Evolutionary conservation across 2,797 vertebrate species (phyloP).

Genomic region (Poliocrania exsul): DNA sequence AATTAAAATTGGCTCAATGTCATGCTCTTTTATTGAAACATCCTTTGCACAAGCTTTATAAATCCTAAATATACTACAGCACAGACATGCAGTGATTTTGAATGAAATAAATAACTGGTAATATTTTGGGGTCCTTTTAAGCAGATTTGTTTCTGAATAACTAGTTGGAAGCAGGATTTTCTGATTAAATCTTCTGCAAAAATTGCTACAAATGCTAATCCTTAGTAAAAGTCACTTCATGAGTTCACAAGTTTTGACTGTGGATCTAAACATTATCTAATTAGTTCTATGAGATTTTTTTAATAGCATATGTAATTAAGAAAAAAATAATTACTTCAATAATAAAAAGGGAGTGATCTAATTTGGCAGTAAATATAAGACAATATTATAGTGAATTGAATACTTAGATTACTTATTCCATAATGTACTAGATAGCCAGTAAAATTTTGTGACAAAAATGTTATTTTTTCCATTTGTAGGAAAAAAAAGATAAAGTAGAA

Average conservation of each 20-base stretch:
- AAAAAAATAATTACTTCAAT: background rate
- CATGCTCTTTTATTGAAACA: background rate
- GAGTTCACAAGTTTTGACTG: background rate
- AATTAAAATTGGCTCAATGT: background rate
- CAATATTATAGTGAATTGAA: background rate
- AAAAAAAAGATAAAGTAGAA: background rate
- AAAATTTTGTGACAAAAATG: background rate
- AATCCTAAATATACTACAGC: background rate
- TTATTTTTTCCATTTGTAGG: background rate
- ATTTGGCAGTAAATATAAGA: background rate
- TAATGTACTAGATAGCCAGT: background rate
- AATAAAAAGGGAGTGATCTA: background rate
- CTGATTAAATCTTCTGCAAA: background rate
- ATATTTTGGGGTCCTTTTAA: background rate
- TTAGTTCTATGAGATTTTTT: background rate
- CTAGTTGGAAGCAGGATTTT: background rate
- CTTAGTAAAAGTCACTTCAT: background rate
- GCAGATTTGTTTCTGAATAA: background rate
- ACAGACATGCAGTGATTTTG: background rate
- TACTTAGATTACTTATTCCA: background rate
- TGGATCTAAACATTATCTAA: background rate
- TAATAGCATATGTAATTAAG: background rate
- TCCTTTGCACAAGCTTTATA: background rate
- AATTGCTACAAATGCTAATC: background rate
- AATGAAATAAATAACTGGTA: background rate